phyloP scores from a whole-genome alignment of 2,113 vertebrate genomes.

The Gallinago jamesoni region DNA sequence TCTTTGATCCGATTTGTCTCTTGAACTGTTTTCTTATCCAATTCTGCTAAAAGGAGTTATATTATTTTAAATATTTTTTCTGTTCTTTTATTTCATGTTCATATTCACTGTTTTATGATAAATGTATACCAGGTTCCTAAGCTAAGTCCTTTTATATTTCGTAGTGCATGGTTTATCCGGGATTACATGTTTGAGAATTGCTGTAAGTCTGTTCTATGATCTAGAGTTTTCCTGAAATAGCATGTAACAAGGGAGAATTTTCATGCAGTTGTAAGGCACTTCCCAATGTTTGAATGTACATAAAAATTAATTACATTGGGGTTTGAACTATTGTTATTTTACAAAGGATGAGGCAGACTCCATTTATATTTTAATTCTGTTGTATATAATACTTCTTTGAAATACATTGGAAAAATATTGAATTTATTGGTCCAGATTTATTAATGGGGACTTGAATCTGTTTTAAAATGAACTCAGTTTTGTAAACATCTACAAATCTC shows the following conservation, averaged over 20 bases:
- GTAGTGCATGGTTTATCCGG: not conserved
- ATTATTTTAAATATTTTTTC: not conserved
- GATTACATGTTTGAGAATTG: not conserved
- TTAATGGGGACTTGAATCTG: not conserved
- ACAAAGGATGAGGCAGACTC: not conserved
- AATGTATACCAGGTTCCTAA: not conserved
- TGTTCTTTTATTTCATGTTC: not conserved
- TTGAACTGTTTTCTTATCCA: not conserved
- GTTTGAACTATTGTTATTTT: not conserved
- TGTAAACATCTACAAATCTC: not conserved
- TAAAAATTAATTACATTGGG: not conserved
- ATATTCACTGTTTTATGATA: not conserved
- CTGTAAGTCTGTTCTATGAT: not conserved
- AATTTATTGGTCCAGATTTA: not conserved
- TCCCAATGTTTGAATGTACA: not conserved
- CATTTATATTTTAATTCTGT: not conserved
- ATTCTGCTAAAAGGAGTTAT: not conserved
- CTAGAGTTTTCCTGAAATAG: not conserved
- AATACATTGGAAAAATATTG: not conserved
- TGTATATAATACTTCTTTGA: not conserved
- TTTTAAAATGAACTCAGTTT: not conserved
- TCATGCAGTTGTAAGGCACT: not conserved
- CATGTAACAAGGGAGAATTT: not conserved
- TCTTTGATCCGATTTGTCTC: not conserved
- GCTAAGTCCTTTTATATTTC: not conserved